Percentiles rank a stretch among this genome's conserved stretches.
phyloP scores from a whole-genome alignment of 1,140 invertebrate genomes.

The Trypoxylus dichotomus region DNA sequence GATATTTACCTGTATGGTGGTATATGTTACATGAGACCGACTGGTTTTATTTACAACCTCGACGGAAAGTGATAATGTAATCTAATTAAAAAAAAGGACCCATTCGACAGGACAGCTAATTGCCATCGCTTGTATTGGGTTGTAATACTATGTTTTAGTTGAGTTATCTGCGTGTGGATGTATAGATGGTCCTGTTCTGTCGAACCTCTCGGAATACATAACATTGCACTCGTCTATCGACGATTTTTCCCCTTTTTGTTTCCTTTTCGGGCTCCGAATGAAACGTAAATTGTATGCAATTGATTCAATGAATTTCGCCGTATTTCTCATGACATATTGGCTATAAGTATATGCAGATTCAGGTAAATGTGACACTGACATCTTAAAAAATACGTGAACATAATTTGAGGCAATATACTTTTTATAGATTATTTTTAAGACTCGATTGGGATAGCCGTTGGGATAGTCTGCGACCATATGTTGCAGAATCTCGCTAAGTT shows the following conservation, averaged over 20 bases:
- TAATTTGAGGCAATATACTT: too few species aligned
- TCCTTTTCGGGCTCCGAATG: neutral
- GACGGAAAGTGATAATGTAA: conserved; percentile 37
- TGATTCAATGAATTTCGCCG: neutral
- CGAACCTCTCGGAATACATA: conserved; percentile 12
- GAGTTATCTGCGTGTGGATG: conserved; percentile 32
- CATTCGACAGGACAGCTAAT: conserved; percentile 37
- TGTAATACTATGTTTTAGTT: conserved; percentile 40
- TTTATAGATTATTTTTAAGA: too few species aligned
- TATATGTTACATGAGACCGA: conserved; percentile 15
- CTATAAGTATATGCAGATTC: neutral
- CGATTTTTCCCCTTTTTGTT: neutral
- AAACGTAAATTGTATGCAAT: neutral
- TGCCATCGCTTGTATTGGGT: conserved; percentile 40
- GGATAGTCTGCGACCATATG: too few species aligned
- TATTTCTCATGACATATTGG: neutral
- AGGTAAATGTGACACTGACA: neutral
- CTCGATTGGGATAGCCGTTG: too few species aligned
- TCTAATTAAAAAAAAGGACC: conserved; percentile 38
- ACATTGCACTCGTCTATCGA: conserved; percentile 26
- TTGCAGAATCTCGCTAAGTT: too few species aligned
- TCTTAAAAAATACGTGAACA: too few species aligned
- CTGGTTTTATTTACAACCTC: conserved; percentile 35
- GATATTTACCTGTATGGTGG: conserved; percentile 2
- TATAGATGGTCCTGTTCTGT: conserved; percentile 27